Conservation (phyloP, 2,113 vertebrate species). For the Trachemys scripta region DNA sequence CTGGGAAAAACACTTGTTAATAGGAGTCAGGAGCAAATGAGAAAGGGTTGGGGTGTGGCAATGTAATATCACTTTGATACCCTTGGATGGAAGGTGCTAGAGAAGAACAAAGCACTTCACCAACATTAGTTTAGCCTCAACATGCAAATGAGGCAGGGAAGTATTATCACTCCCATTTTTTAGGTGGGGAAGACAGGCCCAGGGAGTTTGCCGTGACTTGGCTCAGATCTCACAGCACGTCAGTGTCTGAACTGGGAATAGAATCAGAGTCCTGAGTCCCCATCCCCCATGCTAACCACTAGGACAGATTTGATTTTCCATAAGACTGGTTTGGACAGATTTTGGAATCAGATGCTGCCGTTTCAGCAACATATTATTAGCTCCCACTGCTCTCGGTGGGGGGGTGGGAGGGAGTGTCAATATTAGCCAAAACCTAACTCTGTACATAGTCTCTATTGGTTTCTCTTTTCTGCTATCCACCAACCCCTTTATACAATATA, state of each 20-base stretch:
- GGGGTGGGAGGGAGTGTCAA: neutral
- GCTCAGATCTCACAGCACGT: too few relatives aligned
- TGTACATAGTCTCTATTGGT: neutral
- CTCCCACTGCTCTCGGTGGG: neutral
- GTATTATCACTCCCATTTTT: neutral
- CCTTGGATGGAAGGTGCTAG: neutral
- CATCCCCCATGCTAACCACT: neutral
- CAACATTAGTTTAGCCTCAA: neutral
- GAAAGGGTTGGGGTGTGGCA: neutral
- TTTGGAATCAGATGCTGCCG: neutral
- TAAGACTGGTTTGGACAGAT: neutral
- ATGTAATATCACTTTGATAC: neutral
- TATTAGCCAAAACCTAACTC: neutral
- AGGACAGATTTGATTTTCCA: neutral
- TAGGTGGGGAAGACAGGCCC: neutral
- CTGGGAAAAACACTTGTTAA: neutral
- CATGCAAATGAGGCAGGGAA: neutral
- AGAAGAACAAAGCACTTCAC: neutral
- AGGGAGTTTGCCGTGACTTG: too few relatives aligned
- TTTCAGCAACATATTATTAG: neutral
- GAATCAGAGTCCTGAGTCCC: neutral
- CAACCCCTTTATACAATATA: neutral
- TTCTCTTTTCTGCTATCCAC: neutral
- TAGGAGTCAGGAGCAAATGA: neutral
- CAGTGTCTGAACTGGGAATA: neutral